phyloP scores from a whole-genome alignment of 2,888 invertebrate species.

The Polydrusus pterygomalis region DNA sequence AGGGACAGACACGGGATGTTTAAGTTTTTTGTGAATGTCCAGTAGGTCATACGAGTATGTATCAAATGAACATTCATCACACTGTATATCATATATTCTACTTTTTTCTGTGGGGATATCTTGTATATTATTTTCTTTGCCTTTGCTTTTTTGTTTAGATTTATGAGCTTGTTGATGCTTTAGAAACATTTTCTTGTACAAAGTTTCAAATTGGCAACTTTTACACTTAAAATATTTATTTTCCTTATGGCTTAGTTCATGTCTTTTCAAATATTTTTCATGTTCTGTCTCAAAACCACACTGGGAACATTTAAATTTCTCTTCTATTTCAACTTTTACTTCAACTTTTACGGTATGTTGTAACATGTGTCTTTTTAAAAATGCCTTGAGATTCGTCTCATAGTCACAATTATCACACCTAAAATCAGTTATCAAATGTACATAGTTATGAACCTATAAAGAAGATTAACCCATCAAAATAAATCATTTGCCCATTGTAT shows the following conservation, averaged over 20 bases:
- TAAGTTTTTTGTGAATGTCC: constrained; percentile 50
- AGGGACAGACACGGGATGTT: constrained; percentile 31
- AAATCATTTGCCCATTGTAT: too few species aligned
- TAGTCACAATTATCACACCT: constrained; percentile 53
- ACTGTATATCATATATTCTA: constrained; percentile 27
- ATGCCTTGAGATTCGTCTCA: constrained; percentile 53
- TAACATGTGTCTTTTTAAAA: constrained; percentile 52
- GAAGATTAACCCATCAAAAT: neutral
- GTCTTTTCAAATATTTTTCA: constrained; percentile 48
- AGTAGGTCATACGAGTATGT: constrained; percentile 36
- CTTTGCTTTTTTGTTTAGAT: constrained; percentile 20
- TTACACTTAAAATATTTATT: constrained; percentile 39
- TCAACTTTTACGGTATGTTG: constrained; percentile 47
- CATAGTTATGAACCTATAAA: neutral
- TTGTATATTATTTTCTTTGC: constrained; percentile 3
- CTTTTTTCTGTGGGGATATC: neutral
- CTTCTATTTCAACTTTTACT: constrained; percentile 38
- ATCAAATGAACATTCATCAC: constrained; percentile 44
- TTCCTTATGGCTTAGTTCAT: constrained; percentile 45
- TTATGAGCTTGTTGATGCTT: constrained; percentile 44
- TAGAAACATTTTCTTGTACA: constrained; percentile 49
- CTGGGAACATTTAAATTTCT: constrained; percentile 39
- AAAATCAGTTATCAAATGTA: constrained; percentile 8
- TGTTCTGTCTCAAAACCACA: constrained; percentile 50
- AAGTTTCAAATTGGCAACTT: constrained; percentile 48